Conservation (phyloP, 2,113 vertebrate species). For the Nibea coibor region DNA sequence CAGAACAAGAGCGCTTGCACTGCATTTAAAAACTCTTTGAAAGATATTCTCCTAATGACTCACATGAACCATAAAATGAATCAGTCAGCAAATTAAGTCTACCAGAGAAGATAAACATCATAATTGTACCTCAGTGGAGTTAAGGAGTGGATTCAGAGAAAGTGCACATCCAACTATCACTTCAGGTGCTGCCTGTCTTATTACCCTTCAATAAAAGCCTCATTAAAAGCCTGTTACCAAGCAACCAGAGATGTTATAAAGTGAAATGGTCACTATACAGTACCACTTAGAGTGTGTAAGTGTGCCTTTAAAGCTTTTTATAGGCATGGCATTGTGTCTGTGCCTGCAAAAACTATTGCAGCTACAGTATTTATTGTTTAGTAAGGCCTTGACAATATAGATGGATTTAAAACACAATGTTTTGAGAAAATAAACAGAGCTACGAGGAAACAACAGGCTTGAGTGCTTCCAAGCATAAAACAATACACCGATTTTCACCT, state of each 20-base stretch:
- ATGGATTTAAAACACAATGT: neutral
- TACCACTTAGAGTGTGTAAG: conserved; percentile 2
- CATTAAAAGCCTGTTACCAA: conserved; percentile 53
- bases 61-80: neutral
- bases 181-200: conserved; percentile 17
- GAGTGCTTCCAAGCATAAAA: neutral
- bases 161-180: conserved; percentile 19
- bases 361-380: neutral
- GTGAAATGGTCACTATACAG: conserved; percentile 16
- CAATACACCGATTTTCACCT: neutral
- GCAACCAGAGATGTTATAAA: conserved; percentile 45
- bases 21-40: neutral
- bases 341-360: neutral
- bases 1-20: neutral
- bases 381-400: neutral
- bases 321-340: neutral
- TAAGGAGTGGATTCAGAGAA: neutral
- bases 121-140: neutral
- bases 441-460: neutral
- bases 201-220: conserved; percentile 45
- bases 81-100: neutral
- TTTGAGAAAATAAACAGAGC: neutral
- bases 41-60: neutral
- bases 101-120: neutral
- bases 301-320: neutral